Evolutionary conservation across 2,888 invertebrate genomes (phyloP).

Genomic region (Trissolcus japonicus): DNA sequence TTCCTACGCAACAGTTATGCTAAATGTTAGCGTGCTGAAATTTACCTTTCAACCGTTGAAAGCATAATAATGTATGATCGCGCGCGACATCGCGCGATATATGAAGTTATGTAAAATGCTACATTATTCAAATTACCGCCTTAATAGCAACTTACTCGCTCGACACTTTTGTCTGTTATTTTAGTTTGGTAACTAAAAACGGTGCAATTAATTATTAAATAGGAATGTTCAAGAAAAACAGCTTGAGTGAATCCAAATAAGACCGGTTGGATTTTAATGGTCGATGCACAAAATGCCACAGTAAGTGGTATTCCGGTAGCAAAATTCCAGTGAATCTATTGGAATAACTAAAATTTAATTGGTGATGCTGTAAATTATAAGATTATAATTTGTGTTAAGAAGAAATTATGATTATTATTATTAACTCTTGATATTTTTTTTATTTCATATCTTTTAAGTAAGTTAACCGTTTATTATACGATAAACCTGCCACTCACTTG

Average conservation of each 20-base stretch:
- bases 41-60: slow-evolving; percentile 40
- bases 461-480: neutral
- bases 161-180: slow-evolving; percentile 23
- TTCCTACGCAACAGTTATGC: slow-evolving; percentile 38
- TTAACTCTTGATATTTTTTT: neutral
- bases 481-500: slow-evolving; percentile 26
- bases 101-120: slow-evolving; percentile 44
- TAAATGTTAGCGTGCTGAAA: slow-evolving; percentile 35
- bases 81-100: slow-evolving; percentile 27
- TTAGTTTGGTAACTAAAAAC: slow-evolving; percentile 14
- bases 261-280: neutral
- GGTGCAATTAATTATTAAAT: slow-evolving; percentile 26
- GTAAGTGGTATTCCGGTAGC: no score
- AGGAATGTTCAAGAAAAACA: slow-evolving; percentile 7
- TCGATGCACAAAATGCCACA: neutral
- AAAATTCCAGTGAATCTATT: no score
- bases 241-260: neutral
- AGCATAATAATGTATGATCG: slow-evolving; percentile 45
- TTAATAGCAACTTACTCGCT: slow-evolving; percentile 35
- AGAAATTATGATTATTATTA: no score
- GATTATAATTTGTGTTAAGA: no score
- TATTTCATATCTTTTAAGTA: slow-evolving; percentile 28
- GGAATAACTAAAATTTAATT: no score
- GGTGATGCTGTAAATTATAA: no score
- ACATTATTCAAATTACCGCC: slow-evolving; percentile 49